phyloP scores from a whole-genome alignment of 1,140 invertebrate genomes.

The Ditylenchus dipsaci region DNA sequence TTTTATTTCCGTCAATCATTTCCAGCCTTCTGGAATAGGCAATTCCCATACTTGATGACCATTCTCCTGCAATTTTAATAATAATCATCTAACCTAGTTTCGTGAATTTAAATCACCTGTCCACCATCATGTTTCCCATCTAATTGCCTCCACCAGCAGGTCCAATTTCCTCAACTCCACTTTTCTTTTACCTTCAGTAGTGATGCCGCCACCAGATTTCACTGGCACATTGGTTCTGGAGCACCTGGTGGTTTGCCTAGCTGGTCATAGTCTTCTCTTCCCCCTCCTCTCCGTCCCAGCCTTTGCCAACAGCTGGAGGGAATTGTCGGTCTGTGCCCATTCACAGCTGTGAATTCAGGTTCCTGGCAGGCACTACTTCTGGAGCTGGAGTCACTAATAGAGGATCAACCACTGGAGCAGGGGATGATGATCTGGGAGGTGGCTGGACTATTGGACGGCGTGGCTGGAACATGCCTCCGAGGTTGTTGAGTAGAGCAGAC shows the following conservation, averaged over 20 bases:
- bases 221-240: not conserved
- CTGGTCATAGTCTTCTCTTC: conserved; percentile 12
- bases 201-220: not conserved
- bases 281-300: conserved; percentile 26
- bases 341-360: not conserved
- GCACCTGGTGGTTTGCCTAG: not conserved
- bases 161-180: not conserved
- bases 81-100: not conserved
- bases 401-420: not conserved
- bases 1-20: conserved; percentile 3
- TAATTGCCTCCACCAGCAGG: not conserved
- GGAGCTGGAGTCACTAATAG: conserved; percentile 1
- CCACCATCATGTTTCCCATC: not conserved
- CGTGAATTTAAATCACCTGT: conserved; percentile 7
- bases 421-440: not conserved
- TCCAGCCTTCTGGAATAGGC: conserved; percentile 7
- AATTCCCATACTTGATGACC: not conserved
- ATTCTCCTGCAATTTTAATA: not conserved
- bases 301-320: conserved; percentile 19
- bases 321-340: conserved; percentile 13
- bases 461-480: conserved; percentile 1
- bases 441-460: not conserved
- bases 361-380: not conserved
- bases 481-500: not conserved
- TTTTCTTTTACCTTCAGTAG: not conserved